These are phyloP conservation scores for Amblyjoppa fuscipennis DNA, from an alignment of 2,888 invertebrate genomes.

Conservation along the genomic window DNA sequence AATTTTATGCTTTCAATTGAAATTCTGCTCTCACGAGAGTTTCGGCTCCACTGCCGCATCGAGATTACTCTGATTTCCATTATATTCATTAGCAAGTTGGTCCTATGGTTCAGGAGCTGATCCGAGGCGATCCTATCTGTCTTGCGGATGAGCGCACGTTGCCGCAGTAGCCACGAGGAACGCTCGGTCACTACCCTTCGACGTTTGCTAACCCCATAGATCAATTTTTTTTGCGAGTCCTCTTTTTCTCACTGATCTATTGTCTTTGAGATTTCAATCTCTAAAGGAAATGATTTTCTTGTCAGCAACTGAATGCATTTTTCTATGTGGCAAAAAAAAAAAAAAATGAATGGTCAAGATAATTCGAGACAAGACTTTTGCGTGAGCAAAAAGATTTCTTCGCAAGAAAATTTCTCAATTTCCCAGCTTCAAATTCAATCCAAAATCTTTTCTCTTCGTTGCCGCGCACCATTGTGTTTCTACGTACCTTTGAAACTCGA, in stretches of 20 bases:
- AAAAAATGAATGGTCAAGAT: not conserved
- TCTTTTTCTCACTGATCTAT: not conserved
- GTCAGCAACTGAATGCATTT: not conserved
- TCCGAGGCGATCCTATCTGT: not conserved
- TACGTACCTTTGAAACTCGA: conserved; percentile 61
- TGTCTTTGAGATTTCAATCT: not conserved
- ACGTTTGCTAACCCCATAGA: not conserved
- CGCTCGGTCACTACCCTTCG: conserved; percentile 5
- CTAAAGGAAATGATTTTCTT: not conserved
- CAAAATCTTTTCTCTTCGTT: not conserved
- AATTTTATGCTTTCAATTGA: not conserved
- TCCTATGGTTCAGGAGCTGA: not conserved
- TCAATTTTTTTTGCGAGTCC: not conserved
- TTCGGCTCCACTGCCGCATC: not conserved
- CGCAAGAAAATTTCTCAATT: not conserved
- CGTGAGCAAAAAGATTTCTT: not conserved
- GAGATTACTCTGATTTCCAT: not conserved
- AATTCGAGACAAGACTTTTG: not conserved
- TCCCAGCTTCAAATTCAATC: not conserved
- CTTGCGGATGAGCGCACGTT: conserved; percentile 15
- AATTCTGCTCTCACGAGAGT: too few species aligned
- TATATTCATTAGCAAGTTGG: not conserved
- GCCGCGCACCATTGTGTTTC: not conserved
- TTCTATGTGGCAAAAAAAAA: not conserved
- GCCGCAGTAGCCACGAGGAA: conserved; percentile 13